phyloP scores from a whole-genome alignment of 2,888 invertebrate species.

The Tinea trinotella region DNA sequence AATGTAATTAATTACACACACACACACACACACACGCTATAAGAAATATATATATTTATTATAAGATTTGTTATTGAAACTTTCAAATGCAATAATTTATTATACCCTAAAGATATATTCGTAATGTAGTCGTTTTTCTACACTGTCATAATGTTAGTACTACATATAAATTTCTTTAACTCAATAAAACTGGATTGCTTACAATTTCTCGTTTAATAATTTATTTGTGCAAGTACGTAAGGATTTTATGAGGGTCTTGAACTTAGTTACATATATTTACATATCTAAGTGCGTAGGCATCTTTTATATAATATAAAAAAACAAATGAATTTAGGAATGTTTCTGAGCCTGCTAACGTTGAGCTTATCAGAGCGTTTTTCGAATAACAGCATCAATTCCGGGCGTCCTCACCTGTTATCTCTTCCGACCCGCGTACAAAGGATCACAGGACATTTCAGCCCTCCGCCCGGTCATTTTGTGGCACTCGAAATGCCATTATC shows the following conservation, averaged over 20 bases:
- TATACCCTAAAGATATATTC: too few relatives aligned
- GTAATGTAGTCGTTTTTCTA: not conserved
- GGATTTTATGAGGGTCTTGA: not conserved
- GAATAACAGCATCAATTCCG: slow-evolving; percentile 53
- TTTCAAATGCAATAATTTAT: too few relatives aligned
- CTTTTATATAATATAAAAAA: not conserved
- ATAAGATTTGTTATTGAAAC: too few relatives aligned
- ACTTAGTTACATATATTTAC: not conserved
- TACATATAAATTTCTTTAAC: not conserved
- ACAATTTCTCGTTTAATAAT: too few relatives aligned
- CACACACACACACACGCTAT: too few relatives aligned
- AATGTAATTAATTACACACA: too few relatives aligned
- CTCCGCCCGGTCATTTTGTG: slow-evolving; percentile 41
- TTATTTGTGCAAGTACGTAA: not conserved
- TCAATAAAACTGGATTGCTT: not conserved
- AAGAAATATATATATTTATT: too few relatives aligned
- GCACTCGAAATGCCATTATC: slow-evolving; percentile 45
- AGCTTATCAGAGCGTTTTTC: slow-evolving; percentile 58
- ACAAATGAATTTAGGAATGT: not conserved
- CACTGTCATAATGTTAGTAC: not conserved
- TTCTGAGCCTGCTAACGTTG: slow-evolving; percentile 22
- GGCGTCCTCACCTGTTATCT: slow-evolving; percentile 51
- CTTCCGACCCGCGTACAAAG: slow-evolving; percentile 34
- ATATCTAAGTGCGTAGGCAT: not conserved
- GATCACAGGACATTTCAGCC: slow-evolving; percentile 35